Evolutionary conservation across 2,113 vertebrate genomes (phyloP).

Genomic region (Hypanus sabinus): DNA sequence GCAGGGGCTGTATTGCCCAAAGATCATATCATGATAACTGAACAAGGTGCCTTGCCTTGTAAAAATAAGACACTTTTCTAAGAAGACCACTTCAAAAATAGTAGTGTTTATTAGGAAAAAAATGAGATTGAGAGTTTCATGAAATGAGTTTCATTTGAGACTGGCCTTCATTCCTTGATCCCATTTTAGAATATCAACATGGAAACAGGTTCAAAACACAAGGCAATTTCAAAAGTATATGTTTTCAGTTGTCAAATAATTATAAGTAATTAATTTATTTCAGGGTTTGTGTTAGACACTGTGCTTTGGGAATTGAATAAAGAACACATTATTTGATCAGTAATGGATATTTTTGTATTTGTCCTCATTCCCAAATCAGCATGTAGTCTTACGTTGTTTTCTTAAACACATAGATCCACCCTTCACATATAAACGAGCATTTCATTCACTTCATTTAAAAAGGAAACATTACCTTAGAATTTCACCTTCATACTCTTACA

Average conservation of each 20-base stretch:
- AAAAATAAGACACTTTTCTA: not conserved
- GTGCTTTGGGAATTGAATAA: not conserved
- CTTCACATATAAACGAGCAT: not conserved
- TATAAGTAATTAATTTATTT: not conserved
- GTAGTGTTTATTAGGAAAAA: not conserved
- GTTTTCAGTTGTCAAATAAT: not conserved
- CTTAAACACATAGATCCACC: not conserved
- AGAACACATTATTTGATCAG: not conserved
- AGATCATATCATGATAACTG: not conserved
- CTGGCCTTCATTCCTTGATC: not conserved
- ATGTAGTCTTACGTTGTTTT: not conserved
- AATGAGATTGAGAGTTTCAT: too few relatives aligned
- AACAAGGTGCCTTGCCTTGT: not conserved
- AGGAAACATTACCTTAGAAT: not conserved
- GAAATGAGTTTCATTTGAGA: not conserved
- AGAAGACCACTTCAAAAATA: not conserved
- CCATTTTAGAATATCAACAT: not conserved
- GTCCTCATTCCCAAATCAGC: not conserved
- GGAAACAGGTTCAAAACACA: not conserved
- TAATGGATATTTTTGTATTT: not conserved
- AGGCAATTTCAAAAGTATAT: not conserved
- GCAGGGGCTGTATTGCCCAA: not conserved
- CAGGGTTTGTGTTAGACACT: not conserved
- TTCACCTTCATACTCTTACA: not conserved
- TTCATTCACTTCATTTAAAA: not conserved